Conservation (phyloP, 2,888 invertebrate species). For the Apeira syringaria region DNA sequence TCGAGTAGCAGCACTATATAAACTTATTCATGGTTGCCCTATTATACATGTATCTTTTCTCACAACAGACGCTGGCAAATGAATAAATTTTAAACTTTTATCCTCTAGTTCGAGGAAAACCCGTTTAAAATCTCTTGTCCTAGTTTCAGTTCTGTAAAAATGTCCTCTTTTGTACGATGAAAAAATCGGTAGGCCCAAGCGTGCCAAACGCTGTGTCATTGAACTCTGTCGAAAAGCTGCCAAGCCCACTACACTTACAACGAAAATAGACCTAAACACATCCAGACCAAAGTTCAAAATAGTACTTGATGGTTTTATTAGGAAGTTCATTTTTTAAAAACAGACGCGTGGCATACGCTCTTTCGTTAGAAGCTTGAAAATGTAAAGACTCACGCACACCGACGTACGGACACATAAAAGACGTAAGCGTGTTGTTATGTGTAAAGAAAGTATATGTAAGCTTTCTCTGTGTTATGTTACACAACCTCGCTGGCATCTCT, state of each 20-base stretch:
- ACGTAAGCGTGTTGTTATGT: constrained; percentile 26
- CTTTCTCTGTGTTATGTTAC: constrained; percentile 81
- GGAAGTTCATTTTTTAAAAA: constrained; percentile 64
- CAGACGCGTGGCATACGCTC: constrained; percentile 57
- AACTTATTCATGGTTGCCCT: constrained; percentile 54
- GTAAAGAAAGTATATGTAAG: constrained; percentile 76
- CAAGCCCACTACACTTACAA: constrained; percentile 36
- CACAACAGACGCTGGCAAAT: constrained; percentile 35
- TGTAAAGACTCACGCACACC: constrained; percentile 69
- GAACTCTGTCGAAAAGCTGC: constrained; percentile 72
- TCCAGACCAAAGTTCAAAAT: constrained; percentile 45
- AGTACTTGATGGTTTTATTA: constrained; percentile 36
- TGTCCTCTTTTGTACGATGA: constrained; percentile 65
- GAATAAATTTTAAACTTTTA: constrained; percentile 41
- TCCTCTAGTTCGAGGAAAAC: constrained; percentile 58
- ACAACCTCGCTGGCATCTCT: constrained; percentile 65
- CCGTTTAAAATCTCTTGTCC: constrained; percentile 57
- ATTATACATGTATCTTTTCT: constrained; percentile 61
- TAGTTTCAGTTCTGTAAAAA: constrained; percentile 68
- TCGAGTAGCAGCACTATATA: constrained; percentile 57
- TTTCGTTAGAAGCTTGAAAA: constrained; percentile 66
- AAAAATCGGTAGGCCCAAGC: constrained; percentile 70
- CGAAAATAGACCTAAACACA: constrained; percentile 51
- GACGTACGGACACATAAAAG: constrained; percentile 37
- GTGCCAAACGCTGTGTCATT: constrained; percentile 79